These are phyloP conservation scores for Dufourea novaeangliae DNA, from an alignment of 1,140 invertebrate species.

Conservation along the genomic window DNA sequence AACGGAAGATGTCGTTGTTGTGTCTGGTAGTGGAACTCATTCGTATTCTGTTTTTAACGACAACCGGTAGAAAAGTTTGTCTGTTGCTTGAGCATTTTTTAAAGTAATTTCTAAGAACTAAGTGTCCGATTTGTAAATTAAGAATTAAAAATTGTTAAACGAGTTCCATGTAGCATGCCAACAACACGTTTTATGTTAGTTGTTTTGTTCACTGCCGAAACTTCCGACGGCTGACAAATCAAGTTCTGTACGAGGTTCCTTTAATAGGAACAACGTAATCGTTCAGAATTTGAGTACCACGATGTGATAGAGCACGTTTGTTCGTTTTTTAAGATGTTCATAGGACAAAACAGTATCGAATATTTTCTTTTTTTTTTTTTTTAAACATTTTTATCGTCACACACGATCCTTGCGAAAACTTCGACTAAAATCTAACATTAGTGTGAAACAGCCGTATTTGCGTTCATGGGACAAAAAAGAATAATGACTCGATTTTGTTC, in stretches of 20 bases:
- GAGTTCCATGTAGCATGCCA: background rate
- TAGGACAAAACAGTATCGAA: background rate
- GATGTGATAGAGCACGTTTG: constrained; percentile 1
- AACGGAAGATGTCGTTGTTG: background rate
- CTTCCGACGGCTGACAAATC: background rate
- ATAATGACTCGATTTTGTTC: constrained; percentile 22
- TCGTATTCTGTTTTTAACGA: background rate
- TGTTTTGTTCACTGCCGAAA: background rate
- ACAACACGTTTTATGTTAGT: background rate
- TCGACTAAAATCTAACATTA: constrained; percentile 14
- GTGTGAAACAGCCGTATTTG: constrained; percentile 12
- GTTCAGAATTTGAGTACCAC: constrained; percentile 2
- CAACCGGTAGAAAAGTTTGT: too few species aligned
- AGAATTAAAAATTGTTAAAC: background rate
- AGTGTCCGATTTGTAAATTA: background rate
- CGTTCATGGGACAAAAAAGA: background rate
- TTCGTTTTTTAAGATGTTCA: constrained; percentile 50
- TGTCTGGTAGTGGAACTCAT: background rate
- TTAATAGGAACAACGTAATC: constrained; percentile 1
- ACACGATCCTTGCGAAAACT: background rate
- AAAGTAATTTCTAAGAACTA: background rate
- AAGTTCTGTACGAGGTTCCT: constrained; percentile 26
- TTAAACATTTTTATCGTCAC: constrained; percentile 16
- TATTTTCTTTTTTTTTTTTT: constrained; percentile 22
- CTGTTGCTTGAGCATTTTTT: too few species aligned